Base-by-base conservation (phyloP, 2,113 vertebrate genomes). In the Hassar affinis region DNA sequence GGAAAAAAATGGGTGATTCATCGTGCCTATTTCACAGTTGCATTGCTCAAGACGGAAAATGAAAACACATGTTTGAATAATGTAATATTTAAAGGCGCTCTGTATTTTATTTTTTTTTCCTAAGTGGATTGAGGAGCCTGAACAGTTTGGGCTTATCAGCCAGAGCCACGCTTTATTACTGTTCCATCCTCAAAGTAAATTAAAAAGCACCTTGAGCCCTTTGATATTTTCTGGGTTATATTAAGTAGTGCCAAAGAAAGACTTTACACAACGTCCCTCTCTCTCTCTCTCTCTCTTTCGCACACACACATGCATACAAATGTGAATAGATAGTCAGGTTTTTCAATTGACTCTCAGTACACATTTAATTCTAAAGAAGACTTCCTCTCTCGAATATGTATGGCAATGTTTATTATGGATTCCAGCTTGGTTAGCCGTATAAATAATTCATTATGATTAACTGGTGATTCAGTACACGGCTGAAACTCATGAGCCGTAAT, bases 191-290 rank as follows among this genome's bases (percentile, higher is more conserved):
- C 74, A 77, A 77, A 77, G 74, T 30, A 77, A 77, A 77, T 77
- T 77, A 77, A 77, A 77, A 77, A 77, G 51, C 74, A 77, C 74
- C 74, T 77, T 77, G 47, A 77, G 74, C 74, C 74, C 74, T 77
- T 77, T 77, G 74, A 77, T 77, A 77, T 77, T 77, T 77, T 47
- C 74, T 56, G 56, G 74, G 30, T 77, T 56, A 77, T 77, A 77
- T 38, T 77, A 77, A 77, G 74, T 77, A 38, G 30, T 38, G 51
- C 74, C 51, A 77, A 56, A 51, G 74, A 77, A 77, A 77, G 74
- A 77, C 51, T 77, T 77, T 77, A 12, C 30, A 52, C 49, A 76
- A 54, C 20, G 27, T 76, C 30, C 35, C 74, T 74, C 71, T 30
- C 71, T 75, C 71, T 74, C 71, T 49, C 22, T n/a, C 42, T 25